Conservation (phyloP, 2,113 vertebrate genomes). For the Neogobius melanostomus region DNA sequence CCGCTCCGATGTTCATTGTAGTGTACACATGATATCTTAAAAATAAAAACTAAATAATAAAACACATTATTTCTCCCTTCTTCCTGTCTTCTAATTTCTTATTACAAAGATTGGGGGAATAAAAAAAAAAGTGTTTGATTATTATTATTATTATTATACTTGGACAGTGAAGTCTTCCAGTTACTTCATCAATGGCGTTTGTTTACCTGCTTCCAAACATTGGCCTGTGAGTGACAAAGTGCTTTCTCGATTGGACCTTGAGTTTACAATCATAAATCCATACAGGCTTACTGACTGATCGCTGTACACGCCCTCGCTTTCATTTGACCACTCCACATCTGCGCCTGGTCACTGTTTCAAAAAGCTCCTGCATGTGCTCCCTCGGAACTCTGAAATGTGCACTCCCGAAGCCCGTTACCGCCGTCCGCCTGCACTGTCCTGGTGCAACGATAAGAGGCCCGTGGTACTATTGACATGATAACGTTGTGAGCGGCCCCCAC, state of each 20-base stretch:
- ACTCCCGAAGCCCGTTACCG: conserved; percentile 45
- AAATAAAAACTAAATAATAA: too few species aligned
- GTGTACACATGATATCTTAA: too few species aligned
- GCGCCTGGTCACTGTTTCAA: conserved; percentile 57
- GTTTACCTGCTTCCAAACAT: neutral
- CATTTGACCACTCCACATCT: conserved; percentile 17
- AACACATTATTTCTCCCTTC: too few species aligned
- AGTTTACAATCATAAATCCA: conserved; percentile 20
- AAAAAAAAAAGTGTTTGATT: too few species aligned
- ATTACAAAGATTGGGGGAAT: too few species aligned
- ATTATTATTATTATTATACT: too few species aligned
- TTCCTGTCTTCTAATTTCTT: too few species aligned
- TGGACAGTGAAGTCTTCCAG: too few species aligned
- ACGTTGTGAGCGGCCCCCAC: conserved; percentile 71
- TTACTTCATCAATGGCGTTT: neutral
- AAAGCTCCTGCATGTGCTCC: conserved; percentile 66
- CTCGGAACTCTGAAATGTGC: conserved; percentile 48
- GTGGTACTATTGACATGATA: conserved; percentile 72
- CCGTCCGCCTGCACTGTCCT: conserved; percentile 54
- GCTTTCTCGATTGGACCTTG: conserved; percentile 11
- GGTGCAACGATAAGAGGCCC: conserved; percentile 63
- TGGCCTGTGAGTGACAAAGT: neutral
- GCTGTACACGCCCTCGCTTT: conserved; percentile 23
- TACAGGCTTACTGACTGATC: conserved; percentile 15
- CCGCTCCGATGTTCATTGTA: too few species aligned